Percentiles rank a stretch among this genome's conserved stretches.
Conservation (phyloP, 2,888 invertebrate genomes). For the Eulithis prunata region DNA sequence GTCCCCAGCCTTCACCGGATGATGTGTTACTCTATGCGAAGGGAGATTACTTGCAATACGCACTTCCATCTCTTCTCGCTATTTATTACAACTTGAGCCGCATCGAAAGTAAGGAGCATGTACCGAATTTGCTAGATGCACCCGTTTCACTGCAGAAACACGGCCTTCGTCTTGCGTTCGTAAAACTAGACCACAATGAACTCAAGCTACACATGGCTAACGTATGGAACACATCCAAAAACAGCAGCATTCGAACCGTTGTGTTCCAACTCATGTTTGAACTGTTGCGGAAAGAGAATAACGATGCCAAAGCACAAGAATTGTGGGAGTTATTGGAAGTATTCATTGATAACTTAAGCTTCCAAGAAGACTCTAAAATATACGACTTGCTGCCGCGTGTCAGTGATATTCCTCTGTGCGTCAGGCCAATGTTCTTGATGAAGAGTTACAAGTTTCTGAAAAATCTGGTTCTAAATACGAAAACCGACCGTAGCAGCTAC, state of each 20-base stretch:
- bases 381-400: slow-evolving; percentile 55
- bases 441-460: slow-evolving; percentile 62
- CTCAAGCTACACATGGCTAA: slow-evolving; percentile 54
- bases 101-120: slow-evolving; percentile 46
- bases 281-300: slow-evolving; percentile 57
- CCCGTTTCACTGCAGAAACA: slow-evolving; percentile 71
- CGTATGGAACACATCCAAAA: slow-evolving; percentile 62
- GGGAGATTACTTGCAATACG: slow-evolving; percentile 67
- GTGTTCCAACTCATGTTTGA: slow-evolving; percentile 60
- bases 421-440: slow-evolving; percentile 56
- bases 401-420: slow-evolving; percentile 48
- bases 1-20: slow-evolving; percentile 64
- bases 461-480: slow-evolving; percentile 41
- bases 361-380: slow-evolving; percentile 61
- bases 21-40: slow-evolving; percentile 61
- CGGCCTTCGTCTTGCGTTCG: slow-evolving; percentile 61
- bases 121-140: slow-evolving; percentile 57
- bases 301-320: slow-evolving; percentile 46
- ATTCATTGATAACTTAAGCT: slow-evolving; percentile 62
- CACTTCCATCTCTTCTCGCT: slow-evolving; percentile 64
- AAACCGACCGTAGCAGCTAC: slow-evolving; percentile 44
- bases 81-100: slow-evolving; percentile 62
- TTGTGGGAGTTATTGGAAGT: slow-evolving; percentile 58
- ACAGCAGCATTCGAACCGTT: slow-evolving; percentile 62
- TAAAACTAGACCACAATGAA: slow-evolving; percentile 53